phyloP scores from a whole-genome alignment of 2,113 vertebrate genomes.

The Ursus arctos region DNA sequence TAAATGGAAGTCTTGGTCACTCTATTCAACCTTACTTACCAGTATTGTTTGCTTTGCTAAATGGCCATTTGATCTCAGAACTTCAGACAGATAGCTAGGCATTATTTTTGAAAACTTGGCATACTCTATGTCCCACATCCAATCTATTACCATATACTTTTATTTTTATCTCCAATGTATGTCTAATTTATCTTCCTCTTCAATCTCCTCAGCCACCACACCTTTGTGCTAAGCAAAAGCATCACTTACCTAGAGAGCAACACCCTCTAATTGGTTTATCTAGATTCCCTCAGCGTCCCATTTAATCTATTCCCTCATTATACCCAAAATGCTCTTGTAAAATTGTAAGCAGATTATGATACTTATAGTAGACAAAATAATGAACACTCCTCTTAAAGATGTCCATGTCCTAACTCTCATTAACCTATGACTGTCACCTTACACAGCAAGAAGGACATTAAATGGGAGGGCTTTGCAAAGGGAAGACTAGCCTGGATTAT shows the following conservation, averaged over 20 bases:
- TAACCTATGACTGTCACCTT: background rate
- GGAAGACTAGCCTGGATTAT: background rate
- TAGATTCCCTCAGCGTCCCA: background rate
- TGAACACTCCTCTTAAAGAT: background rate
- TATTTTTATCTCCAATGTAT: background rate
- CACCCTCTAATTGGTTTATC: background rate
- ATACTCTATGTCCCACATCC: background rate
- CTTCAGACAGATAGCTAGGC: background rate
- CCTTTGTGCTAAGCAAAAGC: background rate
- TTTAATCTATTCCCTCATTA: background rate
- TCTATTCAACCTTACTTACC: background rate
- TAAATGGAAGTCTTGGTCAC: background rate
- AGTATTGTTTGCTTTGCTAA: background rate
- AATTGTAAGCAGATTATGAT: background rate
- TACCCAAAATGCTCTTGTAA: background rate
- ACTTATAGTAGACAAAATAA: background rate
- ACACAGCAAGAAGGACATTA: too few species aligned
- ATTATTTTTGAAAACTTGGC: background rate
- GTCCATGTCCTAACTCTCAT: background rate
- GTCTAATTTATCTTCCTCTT: background rate
- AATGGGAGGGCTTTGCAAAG: background rate
- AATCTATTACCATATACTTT: background rate
- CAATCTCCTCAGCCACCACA: background rate
- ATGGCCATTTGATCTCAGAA: background rate
- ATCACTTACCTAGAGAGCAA: background rate